These are phyloP conservation scores for Coecobrya sp. DNA, from an alignment of 2,888 invertebrate genomes.

Conservation along the genomic window DNA sequence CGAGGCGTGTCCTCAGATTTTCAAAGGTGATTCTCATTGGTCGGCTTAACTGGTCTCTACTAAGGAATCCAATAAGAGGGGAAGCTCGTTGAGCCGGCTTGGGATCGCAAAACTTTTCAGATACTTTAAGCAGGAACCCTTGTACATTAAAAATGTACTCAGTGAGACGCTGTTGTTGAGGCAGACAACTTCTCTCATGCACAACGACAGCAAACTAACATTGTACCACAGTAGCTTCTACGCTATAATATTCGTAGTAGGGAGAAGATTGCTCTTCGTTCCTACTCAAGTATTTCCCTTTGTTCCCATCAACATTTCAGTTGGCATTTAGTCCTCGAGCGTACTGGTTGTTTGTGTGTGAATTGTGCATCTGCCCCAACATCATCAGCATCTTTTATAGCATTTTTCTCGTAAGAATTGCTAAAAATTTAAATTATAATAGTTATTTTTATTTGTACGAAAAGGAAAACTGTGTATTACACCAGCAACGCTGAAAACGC, in stretches of 20 bases:
- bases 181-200: conserved; percentile 39
- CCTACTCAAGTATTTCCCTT: conserved; percentile 73
- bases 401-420: background rate
- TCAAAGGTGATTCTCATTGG: conserved; percentile 30
- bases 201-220: conserved; percentile 21
- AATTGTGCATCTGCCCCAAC: conserved; percentile 38
- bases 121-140: conserved; percentile 55
- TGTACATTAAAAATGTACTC: conserved; percentile 59
- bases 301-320: conserved; percentile 80
- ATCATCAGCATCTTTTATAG: background rate
- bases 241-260: background rate
- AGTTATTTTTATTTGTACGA: background rate
- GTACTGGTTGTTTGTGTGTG: conserved; percentile 76
- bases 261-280: conserved; percentile 1
- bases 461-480: background rate
- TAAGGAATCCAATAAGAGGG: conserved; percentile 11
- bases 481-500: background rate
- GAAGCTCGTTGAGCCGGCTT: conserved; percentile 65
- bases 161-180: conserved; percentile 54
- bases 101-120: conserved; percentile 52
- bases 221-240: background rate
- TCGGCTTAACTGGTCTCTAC: background rate
- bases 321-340: conserved; percentile 80
- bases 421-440: conserved; percentile 55
- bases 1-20: background rate